Conservation (phyloP, 2,888 invertebrate species). For the Sphaerophoria taeniata region DNA sequence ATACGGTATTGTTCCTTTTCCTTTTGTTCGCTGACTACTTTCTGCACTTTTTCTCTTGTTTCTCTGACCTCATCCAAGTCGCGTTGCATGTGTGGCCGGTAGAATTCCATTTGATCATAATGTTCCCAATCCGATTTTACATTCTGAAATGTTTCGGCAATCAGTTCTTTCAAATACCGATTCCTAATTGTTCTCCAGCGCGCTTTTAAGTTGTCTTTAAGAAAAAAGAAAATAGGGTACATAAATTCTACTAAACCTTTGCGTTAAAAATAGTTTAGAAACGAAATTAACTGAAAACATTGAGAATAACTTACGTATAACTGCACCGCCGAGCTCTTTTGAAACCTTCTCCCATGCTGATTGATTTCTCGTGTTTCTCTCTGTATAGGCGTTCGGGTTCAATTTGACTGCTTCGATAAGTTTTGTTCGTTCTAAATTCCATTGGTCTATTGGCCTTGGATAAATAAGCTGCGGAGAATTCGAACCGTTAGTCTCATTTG, state of each 20-base stretch:
- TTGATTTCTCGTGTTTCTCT: background rate
- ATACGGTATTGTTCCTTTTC: background rate
- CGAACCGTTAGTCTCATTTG: too few relatives aligned
- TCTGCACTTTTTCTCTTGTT: background rate
- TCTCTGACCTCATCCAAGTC: slow-evolving; percentile 21
- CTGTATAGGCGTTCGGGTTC: background rate
- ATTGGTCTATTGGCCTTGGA: background rate
- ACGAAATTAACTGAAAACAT: too few relatives aligned
- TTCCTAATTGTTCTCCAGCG: slow-evolving; percentile 31
- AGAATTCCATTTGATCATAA: slow-evolving; percentile 49
- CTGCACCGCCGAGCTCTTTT: too few relatives aligned
- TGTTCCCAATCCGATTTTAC: slow-evolving; percentile 21
- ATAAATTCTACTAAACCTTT: too few relatives aligned
- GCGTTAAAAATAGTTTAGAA: too few relatives aligned
- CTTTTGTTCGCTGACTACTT: background rate
- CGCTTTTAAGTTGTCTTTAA: slow-evolving; percentile 14
- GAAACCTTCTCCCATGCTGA: too few relatives aligned
- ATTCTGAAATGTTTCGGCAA: background rate
- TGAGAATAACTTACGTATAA: too few relatives aligned
- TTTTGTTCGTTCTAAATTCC: background rate
- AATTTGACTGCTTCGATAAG: slow-evolving; percentile 25
- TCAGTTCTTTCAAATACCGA: slow-evolving; percentile 44
- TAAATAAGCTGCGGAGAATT: too few relatives aligned
- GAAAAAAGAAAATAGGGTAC: background rate
- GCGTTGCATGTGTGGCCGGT: background rate